Conservation (phyloP, 1,140 invertebrate genomes). For the Apocrypta bakeri region DNA sequence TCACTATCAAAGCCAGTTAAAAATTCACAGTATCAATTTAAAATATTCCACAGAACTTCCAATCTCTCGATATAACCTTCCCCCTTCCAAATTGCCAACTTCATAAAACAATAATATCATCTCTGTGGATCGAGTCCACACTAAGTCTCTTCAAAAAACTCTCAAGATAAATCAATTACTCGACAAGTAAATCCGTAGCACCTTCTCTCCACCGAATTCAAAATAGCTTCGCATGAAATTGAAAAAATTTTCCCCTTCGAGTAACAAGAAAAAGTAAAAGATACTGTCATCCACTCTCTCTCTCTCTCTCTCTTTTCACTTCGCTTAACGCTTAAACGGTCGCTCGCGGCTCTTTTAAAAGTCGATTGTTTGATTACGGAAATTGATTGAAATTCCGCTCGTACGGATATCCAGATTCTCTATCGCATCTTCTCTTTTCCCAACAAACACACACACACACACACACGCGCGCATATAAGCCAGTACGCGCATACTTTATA, state of each 20-base stretch:
- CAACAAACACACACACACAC: background rate
- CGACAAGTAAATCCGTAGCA: constrained; percentile 32
- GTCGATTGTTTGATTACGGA: constrained; percentile 27
- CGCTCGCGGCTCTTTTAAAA: constrained; percentile 1
- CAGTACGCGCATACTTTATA: background rate
- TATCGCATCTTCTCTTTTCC: background rate
- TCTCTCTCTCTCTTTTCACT: background rate
- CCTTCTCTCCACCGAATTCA: background rate
- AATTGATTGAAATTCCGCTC: constrained; percentile 33
- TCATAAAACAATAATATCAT: too few species aligned
- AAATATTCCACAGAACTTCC: too few species aligned
- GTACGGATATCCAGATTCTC: background rate
- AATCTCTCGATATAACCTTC: too few species aligned
- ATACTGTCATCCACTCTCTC: background rate
- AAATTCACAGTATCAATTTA: too few species aligned
- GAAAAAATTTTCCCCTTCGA: constrained; percentile 21
- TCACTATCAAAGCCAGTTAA: too few species aligned
- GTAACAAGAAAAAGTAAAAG: background rate
- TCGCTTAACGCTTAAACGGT: background rate
- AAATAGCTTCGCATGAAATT: constrained; percentile 25
- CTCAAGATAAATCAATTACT: background rate
- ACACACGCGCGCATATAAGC: background rate
- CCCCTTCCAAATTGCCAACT: too few species aligned
- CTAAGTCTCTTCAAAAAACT: too few species aligned
- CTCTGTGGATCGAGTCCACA: too few species aligned